A percentile compares a stretch with the other conserved stretches of the same genome.
Evolutionary conservation across 2,113 vertebrate genomes (phyloP).

Genomic region (Acrocephalus arundinaceus): DNA sequence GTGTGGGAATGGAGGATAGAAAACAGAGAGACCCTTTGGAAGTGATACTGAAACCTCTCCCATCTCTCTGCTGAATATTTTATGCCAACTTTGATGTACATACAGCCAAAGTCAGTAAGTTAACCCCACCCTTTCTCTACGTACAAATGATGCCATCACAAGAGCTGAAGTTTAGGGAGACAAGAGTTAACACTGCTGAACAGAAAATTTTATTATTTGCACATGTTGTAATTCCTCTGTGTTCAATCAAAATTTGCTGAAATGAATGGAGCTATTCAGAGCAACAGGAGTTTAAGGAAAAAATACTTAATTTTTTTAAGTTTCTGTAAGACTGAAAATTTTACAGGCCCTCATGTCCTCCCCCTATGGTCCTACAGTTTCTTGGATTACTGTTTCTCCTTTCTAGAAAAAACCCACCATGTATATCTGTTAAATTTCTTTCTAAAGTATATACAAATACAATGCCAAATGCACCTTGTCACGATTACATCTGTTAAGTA

Average conservation of each 20-base stretch:
- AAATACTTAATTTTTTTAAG: neutral
- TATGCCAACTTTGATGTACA: neutral
- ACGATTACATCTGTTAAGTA: neutral
- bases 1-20: neutral
- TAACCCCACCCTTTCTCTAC: neutral
- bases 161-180: neutral
- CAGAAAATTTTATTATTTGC: slow-evolving; percentile 17
- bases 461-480: neutral
- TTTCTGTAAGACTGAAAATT: neutral
- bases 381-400: neutral
- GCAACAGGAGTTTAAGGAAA: neutral
- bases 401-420: neutral
- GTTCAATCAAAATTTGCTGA: slow-evolving; percentile 18
- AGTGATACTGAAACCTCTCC: neutral
- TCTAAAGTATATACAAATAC: neutral
- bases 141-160: neutral
- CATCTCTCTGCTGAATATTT: neutral
- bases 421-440: neutral
- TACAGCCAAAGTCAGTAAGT: neutral
- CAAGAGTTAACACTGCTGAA: neutral
- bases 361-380: neutral
- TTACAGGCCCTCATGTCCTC: neutral
- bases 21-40: neutral
- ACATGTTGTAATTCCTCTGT: slow-evolving; percentile 13
- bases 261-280: slow-evolving; percentile 29